Evolutionary conservation across 2,888 invertebrate genomes (phyloP).

Genomic region (Hemithea aestivaria): DNA sequence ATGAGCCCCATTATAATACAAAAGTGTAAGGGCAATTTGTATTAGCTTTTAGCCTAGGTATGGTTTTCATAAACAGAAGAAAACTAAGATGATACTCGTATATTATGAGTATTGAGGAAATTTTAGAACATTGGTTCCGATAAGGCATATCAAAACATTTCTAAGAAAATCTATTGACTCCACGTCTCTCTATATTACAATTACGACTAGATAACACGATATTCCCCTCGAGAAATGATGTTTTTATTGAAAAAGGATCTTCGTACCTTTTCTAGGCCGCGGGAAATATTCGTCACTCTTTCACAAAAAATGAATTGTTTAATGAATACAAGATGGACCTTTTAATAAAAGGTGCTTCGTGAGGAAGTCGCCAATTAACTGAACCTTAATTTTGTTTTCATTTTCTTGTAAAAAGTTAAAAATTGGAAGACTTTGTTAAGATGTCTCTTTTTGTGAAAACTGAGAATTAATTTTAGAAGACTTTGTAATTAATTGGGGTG

Average conservation of each 20-base stretch:
- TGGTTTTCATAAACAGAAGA: too few relatives aligned
- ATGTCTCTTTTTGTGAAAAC: too few relatives aligned
- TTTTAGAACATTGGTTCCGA: not conserved
- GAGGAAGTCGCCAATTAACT: conserved; percentile 16
- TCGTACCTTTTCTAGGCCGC: conserved; percentile 5
- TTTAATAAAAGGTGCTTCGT: conserved; percentile 7
- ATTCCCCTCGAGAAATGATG: conserved; percentile 40
- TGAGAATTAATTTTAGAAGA: too few relatives aligned
- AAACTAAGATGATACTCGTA: too few relatives aligned
- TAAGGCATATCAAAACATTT: conserved; percentile 20
- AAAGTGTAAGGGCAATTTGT: too few relatives aligned
- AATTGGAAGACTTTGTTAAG: not conserved
- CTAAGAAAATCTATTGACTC: conserved; percentile 25
- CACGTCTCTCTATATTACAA: conserved; percentile 37
- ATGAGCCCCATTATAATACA: too few relatives aligned
- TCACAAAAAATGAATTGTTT: conserved; percentile 5
- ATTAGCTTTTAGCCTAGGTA: too few relatives aligned
- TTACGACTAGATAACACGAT: conserved; percentile 46
- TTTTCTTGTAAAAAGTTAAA: conserved; percentile 1
- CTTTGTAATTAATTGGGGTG: too few relatives aligned
- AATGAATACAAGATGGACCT: conserved; percentile 6
- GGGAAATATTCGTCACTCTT: conserved; percentile 12
- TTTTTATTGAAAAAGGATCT: conserved; percentile 43
- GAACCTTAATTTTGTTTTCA: conserved; percentile 6
- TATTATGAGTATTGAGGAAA: too few relatives aligned